Conservation (phyloP, 2,797 vertebrate genomes). For the Sebastolobus altivelis region DNA sequence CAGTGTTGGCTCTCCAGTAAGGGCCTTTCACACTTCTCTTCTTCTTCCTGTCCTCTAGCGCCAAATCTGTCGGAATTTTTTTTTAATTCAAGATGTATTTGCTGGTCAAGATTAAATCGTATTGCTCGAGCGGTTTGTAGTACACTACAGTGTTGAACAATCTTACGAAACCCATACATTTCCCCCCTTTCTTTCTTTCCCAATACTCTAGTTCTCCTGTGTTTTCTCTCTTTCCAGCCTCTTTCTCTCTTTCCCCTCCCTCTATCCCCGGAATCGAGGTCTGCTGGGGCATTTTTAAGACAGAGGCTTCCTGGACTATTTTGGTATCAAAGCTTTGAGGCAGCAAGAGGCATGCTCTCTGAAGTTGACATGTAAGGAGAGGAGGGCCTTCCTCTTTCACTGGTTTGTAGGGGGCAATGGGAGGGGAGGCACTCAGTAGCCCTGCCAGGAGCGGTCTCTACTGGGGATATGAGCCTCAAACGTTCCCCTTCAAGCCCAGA, state of each 20-base stretch:
- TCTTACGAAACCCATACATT: background rate
- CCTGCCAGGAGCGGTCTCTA: slow-evolving; percentile 69
- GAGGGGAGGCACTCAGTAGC: slow-evolving; percentile 60
- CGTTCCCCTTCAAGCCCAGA: slow-evolving; percentile 60
- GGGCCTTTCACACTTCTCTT: slow-evolving; percentile 25
- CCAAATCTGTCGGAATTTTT: slow-evolving; percentile 5
- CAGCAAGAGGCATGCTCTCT: slow-evolving; percentile 85
- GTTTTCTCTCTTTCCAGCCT: slow-evolving; percentile 54
- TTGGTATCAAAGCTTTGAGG: slow-evolving; percentile 87
- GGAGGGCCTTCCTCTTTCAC: slow-evolving; percentile 68
- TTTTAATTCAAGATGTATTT: background rate
- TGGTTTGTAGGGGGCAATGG: slow-evolving; percentile 63
- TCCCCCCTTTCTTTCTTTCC: slow-evolving; percentile 16
- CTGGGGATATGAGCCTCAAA: slow-evolving; percentile 71
- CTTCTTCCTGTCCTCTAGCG: background rate
- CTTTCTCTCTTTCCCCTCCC: slow-evolving; percentile 48
- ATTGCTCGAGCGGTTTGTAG: slow-evolving; percentile 3
- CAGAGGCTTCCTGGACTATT: slow-evolving; percentile 87
- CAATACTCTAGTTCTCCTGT: slow-evolving; percentile 43
- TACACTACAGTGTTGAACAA: slow-evolving; percentile 14
- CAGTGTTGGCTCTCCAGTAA: background rate
- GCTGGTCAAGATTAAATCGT: background rate
- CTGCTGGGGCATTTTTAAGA: slow-evolving; percentile 84
- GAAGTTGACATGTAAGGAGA: slow-evolving; percentile 86
- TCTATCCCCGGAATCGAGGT: slow-evolving; percentile 74